phyloP scores from a whole-genome alignment of 1,140 invertebrate genomes.

The Sipha flava region DNA sequence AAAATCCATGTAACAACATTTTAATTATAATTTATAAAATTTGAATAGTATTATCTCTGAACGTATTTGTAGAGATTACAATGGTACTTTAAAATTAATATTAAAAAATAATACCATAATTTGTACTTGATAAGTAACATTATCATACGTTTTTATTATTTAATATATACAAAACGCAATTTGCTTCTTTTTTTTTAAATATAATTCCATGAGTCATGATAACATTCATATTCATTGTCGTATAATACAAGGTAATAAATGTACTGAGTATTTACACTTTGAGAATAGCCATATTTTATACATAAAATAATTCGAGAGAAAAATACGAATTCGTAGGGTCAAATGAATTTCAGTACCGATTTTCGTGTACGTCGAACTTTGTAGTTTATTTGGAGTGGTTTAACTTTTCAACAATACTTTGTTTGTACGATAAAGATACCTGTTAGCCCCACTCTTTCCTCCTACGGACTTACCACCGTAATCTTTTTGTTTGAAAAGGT shows the following conservation, averaged over 20 bases:
- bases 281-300: not conserved
- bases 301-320: not conserved
- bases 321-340: not conserved
- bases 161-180: too few relatives aligned
- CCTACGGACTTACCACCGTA: not conserved
- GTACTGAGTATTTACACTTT: not conserved
- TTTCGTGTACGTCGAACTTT: constrained; percentile 15
- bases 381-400: constrained; percentile 11
- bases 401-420: constrained; percentile 22
- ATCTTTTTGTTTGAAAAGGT: constrained; percentile 23
- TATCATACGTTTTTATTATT: too few relatives aligned
- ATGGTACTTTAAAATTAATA: too few relatives aligned
- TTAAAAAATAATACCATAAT: too few relatives aligned
- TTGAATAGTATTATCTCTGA: too few relatives aligned
- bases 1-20: too few relatives aligned
- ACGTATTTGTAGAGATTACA: too few relatives aligned
- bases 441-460: not conserved
- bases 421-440: constrained; percentile 15
- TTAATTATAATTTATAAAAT: too few relatives aligned
- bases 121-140: too few relatives aligned
- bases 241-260: not conserved
- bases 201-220: not conserved
- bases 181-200: not conserved
- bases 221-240: not conserved
- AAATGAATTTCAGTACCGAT: constrained; percentile 7